A percentile compares a stretch with the other conserved stretches of the same genome.
These are phyloP conservation scores for Luidia sarsii DNA, from an alignment of 53 echinoderm and acorn worm species.

Conservation along the genomic window DNA sequence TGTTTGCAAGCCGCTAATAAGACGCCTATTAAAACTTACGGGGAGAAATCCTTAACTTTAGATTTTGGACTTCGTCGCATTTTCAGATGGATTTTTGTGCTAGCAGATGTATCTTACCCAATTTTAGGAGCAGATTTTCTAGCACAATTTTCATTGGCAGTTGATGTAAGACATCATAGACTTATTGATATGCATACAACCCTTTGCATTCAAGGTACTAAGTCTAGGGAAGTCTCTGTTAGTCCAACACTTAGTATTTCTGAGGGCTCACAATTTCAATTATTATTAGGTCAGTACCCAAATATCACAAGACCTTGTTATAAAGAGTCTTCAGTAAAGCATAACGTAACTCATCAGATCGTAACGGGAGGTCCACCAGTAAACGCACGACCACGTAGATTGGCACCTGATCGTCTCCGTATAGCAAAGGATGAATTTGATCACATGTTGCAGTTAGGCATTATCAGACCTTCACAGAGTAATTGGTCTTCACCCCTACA, in stretches of 20 bases:
- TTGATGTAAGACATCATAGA: conserved; percentile 35
- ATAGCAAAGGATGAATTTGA: conserved; percentile 51
- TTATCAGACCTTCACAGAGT: conserved; percentile 43
- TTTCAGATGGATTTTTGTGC: conserved; percentile 55
- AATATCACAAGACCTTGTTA: not conserved
- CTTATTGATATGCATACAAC: conserved; percentile 25
- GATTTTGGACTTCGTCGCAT: conserved; percentile 45
- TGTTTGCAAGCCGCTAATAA: conserved; percentile 13
- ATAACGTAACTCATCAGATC: conserved; percentile 54
- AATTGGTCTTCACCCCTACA: conserved; percentile 49
- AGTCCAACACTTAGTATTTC: conserved; percentile 17
- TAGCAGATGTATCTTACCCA: conserved; percentile 45
- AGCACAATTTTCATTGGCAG: conserved; percentile 26
- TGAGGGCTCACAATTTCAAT: not conserved
- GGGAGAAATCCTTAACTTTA: conserved; percentile 49
- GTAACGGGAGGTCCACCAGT: conserved; percentile 36
- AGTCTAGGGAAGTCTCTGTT: not conserved
- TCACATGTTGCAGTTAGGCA: conserved; percentile 47
- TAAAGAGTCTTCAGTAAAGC: conserved; percentile 5
- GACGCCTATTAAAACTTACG: conserved; percentile 48
- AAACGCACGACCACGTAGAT: not conserved
- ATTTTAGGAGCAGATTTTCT: conserved; percentile 69
- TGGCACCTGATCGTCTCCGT: conserved; percentile 23
- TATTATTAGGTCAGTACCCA: conserved; percentile 7
- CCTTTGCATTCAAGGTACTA: conserved; percentile 17